Evolutionary conservation across 2,113 vertebrate species (phyloP).

Genomic region (Taurulus bubalis): DNA sequence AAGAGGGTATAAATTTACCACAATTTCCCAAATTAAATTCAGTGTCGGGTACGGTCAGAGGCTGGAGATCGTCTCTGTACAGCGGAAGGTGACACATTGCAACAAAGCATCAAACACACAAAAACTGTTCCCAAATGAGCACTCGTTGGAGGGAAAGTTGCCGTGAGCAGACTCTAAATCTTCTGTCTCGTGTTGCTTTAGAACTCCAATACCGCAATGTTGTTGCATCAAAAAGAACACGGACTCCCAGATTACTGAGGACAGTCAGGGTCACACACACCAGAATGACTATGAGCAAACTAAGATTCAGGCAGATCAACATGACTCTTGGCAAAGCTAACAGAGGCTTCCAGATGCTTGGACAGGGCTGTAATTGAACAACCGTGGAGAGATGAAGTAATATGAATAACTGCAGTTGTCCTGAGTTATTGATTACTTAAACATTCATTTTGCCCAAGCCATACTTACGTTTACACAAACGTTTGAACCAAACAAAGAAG

Average conservation of each 20-base stretch:
- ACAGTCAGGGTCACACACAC: slow-evolving; percentile 8
- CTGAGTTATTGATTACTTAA: slow-evolving; percentile 2
- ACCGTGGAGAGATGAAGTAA: background rate
- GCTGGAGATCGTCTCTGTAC: slow-evolving; percentile 1
- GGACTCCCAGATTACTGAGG: slow-evolving; percentile 11
- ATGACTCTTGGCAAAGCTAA: background rate
- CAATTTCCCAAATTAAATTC: background rate
- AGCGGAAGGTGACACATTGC: background rate
- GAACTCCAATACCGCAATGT: slow-evolving; percentile 20
- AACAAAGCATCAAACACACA: slow-evolving; percentile 5
- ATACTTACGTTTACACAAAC: background rate
- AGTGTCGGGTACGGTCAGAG: background rate
- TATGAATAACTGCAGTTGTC: background rate
- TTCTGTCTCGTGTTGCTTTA: slow-evolving; percentile 11
- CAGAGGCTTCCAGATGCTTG: background rate
- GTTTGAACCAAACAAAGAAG: background rate
- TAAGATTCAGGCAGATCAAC: slow-evolving; percentile 4
- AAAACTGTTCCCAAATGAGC: background rate
- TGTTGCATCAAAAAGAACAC: slow-evolving; percentile 15
- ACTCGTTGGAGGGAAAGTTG: background rate
- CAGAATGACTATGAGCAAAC: slow-evolving; percentile 14
- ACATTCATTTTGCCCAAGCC: background rate
- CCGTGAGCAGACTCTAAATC: slow-evolving; percentile 5
- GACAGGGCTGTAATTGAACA: slow-evolving; percentile 9
- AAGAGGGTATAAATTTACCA: background rate